These are phyloP conservation scores for Cuniculus paca DNA, from an alignment of 2,797 vertebrate genomes.

Conservation along the genomic window DNA sequence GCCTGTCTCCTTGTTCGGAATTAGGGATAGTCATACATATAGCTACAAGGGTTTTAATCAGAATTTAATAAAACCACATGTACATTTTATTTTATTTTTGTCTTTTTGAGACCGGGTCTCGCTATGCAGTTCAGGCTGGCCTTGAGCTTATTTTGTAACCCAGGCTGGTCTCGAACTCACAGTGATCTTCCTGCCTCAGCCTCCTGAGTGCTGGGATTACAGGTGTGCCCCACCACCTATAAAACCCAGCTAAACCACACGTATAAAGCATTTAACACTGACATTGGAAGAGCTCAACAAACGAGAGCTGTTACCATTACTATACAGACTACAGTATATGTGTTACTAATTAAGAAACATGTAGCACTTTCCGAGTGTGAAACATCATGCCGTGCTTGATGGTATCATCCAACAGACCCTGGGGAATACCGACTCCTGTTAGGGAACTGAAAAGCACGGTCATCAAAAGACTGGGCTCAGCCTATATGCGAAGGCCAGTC, in stretches of 20 bases:
- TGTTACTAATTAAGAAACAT: slow-evolving; percentile 9
- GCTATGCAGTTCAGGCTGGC: no score
- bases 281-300: background rate
- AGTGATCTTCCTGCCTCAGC: no score
- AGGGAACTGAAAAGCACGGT: background rate
- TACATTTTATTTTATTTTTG: no score
- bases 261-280: background rate
- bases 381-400: background rate
- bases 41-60: background rate
- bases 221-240: no score
- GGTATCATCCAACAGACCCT: background rate
- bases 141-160: no score
- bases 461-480: background rate
- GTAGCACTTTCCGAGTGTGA: slow-evolving; percentile 2
- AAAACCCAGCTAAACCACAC: no score
- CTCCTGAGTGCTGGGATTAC: no score
- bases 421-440: background rate
- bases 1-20: slow-evolving; percentile 33
- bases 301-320: background rate
- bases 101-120: no score
- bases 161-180: no score
- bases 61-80: background rate
- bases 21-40: background rate
- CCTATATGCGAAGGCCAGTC: background rate
- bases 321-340: background rate